Conservation (phyloP, 1,140 invertebrate species). For the Drosophila kanapiae region DNA sequence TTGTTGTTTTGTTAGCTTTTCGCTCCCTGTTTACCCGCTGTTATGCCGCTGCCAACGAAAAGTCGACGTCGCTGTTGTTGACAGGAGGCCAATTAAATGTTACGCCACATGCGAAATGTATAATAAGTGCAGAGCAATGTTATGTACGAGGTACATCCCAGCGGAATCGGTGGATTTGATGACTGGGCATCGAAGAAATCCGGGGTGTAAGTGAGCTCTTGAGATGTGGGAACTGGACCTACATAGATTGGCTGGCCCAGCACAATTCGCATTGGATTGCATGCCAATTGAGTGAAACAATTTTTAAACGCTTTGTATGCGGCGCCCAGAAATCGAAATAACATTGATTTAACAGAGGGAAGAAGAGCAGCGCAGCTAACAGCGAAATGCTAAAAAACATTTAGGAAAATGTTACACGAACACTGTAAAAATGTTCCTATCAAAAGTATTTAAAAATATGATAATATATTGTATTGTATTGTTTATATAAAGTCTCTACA, state of each 20-base stretch:
- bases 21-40: conserved; percentile 10
- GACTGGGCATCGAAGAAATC: conserved; percentile 7
- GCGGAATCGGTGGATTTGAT: conserved; percentile 1
- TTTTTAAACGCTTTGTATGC: conserved; percentile 25
- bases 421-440: background rate
- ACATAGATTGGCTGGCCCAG: conserved; percentile 1
- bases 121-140: conserved; percentile 10
- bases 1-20: conserved; percentile 1
- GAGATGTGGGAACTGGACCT: conserved; percentile 6
- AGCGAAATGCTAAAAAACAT: conserved; percentile 7
- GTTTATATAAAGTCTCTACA: too few species aligned
- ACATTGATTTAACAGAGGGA: background rate
- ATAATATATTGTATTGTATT: too few species aligned
- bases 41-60: conserved; percentile 14
- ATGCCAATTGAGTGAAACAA: conserved; percentile 20
- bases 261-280: conserved; percentile 4
- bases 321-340: conserved; percentile 20
- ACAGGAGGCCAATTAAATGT: conserved; percentile 53
- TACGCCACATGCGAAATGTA: conserved; percentile 23
- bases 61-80: conserved; percentile 8
- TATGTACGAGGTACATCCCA: conserved; percentile 4
- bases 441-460: background rate
- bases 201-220: background rate
- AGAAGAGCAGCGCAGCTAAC: background rate
- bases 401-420: background rate